These are phyloP conservation scores for Eupsilia transversa DNA, from an alignment of 2,888 invertebrate genomes.

Conservation along the genomic window DNA sequence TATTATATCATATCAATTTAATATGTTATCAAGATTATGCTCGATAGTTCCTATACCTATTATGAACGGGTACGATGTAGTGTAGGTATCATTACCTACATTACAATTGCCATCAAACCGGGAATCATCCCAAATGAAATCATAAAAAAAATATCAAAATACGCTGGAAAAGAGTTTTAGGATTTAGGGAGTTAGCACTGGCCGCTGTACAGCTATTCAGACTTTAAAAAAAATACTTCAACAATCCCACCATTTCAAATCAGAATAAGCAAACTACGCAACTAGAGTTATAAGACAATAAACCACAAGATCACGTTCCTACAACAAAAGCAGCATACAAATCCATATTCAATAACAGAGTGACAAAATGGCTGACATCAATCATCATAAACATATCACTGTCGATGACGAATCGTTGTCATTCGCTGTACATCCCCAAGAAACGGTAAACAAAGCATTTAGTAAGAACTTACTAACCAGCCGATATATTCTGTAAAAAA, in stretches of 20 bases:
- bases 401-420: constrained; percentile 18
- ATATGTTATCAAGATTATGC: background rate
- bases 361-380: constrained; percentile 12
- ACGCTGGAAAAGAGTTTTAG: no score
- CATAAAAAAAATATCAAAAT: no score
- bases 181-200: no score
- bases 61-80: no score
- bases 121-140: no score
- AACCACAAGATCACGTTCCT: constrained; percentile 5
- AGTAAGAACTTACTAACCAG: background rate
- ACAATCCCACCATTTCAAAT: background rate
- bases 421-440: background rate
- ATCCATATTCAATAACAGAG: background rate
- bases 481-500: background rate
- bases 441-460: background rate
- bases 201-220: no score
- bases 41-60: background rate
- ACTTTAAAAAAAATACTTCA: no score
- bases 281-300: constrained; percentile 7
- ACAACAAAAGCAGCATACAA: constrained; percentile 15
- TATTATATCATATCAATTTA: background rate
- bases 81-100: no score
- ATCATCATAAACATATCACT: background rate
- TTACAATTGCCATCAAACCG: no score
- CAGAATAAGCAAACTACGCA: background rate